A percentile compares a stretch with the other conserved stretches of the same genome.
phyloP scores from a whole-genome alignment of 2,888 invertebrate species.

The Synanthedon formicaeformis region DNA sequence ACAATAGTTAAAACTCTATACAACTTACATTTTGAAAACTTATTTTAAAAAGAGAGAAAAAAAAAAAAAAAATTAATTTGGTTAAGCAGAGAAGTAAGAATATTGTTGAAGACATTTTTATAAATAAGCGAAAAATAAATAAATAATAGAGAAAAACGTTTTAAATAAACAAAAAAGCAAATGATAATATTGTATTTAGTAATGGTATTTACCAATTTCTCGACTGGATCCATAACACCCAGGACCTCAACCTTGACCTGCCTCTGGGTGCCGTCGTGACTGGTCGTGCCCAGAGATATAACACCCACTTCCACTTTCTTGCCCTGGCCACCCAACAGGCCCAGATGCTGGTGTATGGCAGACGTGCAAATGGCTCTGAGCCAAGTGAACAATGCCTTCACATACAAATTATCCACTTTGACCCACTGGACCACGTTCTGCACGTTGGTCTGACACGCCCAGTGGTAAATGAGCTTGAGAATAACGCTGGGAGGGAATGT shows the following conservation, averaged over 20 bases:
- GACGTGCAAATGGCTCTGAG: constrained; percentile 81
- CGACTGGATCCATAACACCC: constrained; percentile 81
- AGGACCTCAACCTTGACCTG: constrained; percentile 90
- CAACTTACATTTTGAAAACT: too few relatives aligned
- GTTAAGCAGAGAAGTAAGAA: too few relatives aligned
- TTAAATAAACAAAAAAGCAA: not conserved
- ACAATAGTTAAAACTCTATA: not conserved
- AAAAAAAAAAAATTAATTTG: too few relatives aligned
- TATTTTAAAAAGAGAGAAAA: too few relatives aligned
- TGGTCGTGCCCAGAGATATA: constrained; percentile 88
- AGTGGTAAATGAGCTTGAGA: constrained; percentile 88
- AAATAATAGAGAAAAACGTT: too few relatives aligned
- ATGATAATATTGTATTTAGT: too few relatives aligned
- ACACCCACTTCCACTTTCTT: constrained; percentile 85
- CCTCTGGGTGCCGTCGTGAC: constrained; percentile 79
- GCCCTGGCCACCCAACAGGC: constrained; percentile 78
- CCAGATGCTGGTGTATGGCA: constrained; percentile 82
- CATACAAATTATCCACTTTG: constrained; percentile 69
- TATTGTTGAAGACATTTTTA: too few relatives aligned
- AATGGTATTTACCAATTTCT: constrained; percentile 66
- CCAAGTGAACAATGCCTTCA: constrained; percentile 73
- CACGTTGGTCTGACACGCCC: constrained; percentile 91
- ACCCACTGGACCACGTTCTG: constrained; percentile 93
- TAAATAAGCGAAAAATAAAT: too few relatives aligned
- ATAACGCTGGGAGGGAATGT: constrained; percentile 86